phyloP scores from a whole-genome alignment of 2,888 invertebrate species.

The Conchocele bisecta region DNA sequence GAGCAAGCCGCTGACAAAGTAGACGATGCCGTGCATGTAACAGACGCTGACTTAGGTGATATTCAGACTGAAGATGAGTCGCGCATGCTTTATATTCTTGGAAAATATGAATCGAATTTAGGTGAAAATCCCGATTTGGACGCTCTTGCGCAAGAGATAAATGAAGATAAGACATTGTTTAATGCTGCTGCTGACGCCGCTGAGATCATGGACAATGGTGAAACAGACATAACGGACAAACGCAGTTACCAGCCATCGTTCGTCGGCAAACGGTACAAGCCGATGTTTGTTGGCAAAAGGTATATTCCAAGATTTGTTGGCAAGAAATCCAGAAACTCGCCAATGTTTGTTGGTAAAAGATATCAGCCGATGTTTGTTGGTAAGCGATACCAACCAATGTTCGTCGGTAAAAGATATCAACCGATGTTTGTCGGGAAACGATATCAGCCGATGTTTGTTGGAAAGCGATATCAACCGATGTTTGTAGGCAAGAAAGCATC shows the following conservation, averaged over 20 bases:
- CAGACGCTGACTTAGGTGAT: slow-evolving; percentile 1
- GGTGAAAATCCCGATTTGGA: too few relatives aligned
- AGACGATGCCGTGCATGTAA: not conserved
- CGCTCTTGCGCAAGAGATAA: too few relatives aligned
- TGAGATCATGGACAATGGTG: slow-evolving; percentile 59
- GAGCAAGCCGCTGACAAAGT: slow-evolving; percentile 12
- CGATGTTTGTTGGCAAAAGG: slow-evolving; percentile 49
- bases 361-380: slow-evolving; percentile 58
- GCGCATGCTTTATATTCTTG: slow-evolving; percentile 38
- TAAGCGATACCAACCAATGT: slow-evolving; percentile 58
- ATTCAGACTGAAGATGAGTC: slow-evolving; percentile 3
- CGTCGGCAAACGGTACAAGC: slow-evolving; percentile 58
- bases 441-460: slow-evolving; percentile 56
- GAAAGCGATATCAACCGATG: slow-evolving; percentile 52
- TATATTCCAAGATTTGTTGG: slow-evolving; percentile 51
- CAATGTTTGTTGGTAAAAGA: slow-evolving; percentile 57
- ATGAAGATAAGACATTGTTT: slow-evolving; percentile 54
- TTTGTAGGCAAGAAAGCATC: slow-evolving; percentile 32
- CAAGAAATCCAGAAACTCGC: slow-evolving; percentile 41
- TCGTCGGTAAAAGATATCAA: slow-evolving; percentile 55
- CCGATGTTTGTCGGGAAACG: slow-evolving; percentile 50
- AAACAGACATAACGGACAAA: slow-evolving; percentile 58
- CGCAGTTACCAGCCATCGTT: slow-evolving; percentile 60
- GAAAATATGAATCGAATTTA: slow-evolving; percentile 28
- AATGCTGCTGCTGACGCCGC: slow-evolving; percentile 58